These are phyloP conservation scores for Gandaritis pyraliata DNA, from an alignment of 2,888 invertebrate genomes.

Conservation along the genomic window DNA sequence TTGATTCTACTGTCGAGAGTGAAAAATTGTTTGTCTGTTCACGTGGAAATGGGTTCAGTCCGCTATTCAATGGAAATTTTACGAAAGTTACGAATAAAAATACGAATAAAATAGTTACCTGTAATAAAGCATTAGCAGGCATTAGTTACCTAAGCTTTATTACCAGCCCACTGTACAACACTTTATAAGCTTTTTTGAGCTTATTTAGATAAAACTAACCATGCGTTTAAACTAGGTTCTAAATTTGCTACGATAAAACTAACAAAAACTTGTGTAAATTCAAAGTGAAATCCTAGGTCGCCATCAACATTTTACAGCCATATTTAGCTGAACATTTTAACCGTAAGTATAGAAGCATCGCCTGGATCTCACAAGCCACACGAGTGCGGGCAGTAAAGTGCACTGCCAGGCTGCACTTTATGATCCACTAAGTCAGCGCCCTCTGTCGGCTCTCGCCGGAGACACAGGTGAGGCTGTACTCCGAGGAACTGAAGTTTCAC, in stretches of 20 bases:
- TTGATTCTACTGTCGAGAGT: background rate
- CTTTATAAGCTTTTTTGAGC: no score
- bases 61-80: no score
- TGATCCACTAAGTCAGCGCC: constrained; percentile 15
- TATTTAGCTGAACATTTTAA: background rate
- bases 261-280: no score
- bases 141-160: no score
- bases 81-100: no score
- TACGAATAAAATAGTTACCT: no score
- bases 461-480: background rate
- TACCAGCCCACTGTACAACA: no score
- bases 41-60: background rate
- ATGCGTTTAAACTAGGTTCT: no score
- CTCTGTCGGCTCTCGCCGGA: constrained; percentile 1
- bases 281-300: no score
- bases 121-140: no score
- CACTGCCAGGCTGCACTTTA: constrained; percentile 15
- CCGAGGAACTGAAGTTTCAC: background rate
- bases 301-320: background rate
- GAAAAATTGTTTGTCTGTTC: background rate
- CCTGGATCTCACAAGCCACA: background rate
- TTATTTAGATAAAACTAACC: no score
- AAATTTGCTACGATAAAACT: no score
- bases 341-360: background rate
- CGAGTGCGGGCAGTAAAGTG: constrained; percentile 13